These are phyloP conservation scores for Parus major DNA, from an alignment of 2,113 vertebrate genomes.

Conservation along the genomic window DNA sequence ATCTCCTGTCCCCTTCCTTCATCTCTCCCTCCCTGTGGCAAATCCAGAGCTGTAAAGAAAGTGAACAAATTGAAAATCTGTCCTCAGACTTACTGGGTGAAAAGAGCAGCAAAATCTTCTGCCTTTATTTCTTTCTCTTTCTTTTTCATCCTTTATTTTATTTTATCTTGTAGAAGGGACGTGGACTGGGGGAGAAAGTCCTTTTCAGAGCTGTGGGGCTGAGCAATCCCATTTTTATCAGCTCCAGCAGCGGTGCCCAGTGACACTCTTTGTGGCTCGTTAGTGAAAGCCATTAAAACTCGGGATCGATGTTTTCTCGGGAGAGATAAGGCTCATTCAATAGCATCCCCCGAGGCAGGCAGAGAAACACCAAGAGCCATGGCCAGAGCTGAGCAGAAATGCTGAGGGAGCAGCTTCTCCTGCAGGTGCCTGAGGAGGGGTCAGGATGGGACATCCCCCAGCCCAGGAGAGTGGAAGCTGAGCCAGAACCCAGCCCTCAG, in stretches of 20 bases:
- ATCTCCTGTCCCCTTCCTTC: not conserved
- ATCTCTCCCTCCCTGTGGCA: not conserved
- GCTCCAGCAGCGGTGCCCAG: not conserved
- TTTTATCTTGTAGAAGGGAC: not conserved
- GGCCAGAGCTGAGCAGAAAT: not conserved
- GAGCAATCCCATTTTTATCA: not conserved
- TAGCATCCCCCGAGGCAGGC: not conserved
- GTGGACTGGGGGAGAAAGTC: not conserved
- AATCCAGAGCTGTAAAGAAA: not conserved
- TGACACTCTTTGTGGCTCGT: constrained; percentile 1
- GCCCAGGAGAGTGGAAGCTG: accelerated
- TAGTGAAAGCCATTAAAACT: constrained; percentile 48
- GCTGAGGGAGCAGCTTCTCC: not conserved
- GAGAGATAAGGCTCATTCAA: not conserved
- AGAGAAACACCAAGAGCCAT: not conserved
- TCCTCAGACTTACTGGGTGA: not conserved
- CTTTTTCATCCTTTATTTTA: not conserved
- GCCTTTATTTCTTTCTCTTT: not conserved
- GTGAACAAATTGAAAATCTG: constrained; percentile 4
- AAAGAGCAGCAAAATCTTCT: not conserved
- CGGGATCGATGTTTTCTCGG: constrained; percentile 15
- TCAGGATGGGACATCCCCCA: not conserved
- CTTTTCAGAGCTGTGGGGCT: not conserved
- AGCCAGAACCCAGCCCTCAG: not conserved
- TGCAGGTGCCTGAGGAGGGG: accelerated